Conservation (phyloP, 2,797 vertebrate species). For the Bradypus variegatus region DNA sequence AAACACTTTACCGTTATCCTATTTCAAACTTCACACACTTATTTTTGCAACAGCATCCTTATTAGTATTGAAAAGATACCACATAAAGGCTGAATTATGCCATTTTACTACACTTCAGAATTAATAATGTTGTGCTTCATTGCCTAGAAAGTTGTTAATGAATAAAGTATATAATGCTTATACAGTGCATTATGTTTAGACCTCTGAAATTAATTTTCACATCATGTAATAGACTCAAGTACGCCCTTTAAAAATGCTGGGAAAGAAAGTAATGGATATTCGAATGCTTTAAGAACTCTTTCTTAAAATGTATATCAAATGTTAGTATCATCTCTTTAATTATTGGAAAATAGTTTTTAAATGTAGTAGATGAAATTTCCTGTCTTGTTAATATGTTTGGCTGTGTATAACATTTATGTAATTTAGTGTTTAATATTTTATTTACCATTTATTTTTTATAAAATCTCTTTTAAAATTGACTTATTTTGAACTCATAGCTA, state of each 20-base stretch:
- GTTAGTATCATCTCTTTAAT: not conserved
- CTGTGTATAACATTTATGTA: not conserved
- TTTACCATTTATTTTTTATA: not conserved
- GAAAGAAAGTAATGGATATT: not conserved
- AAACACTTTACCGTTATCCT: not conserved
- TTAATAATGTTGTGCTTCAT: not conserved
- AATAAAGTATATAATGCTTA: slow-evolving; percentile 8
- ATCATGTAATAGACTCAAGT: not conserved
- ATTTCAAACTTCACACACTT: not conserved
- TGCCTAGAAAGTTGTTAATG: slow-evolving; percentile 15
- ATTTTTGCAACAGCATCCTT: not conserved
- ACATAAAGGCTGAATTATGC: not conserved
- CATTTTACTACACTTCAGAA: slow-evolving; percentile 27
- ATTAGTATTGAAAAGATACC: not conserved
- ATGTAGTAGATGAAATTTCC: slow-evolving; percentile 21
- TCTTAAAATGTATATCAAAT: not conserved
- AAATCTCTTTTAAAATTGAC: slow-evolving; percentile 15
- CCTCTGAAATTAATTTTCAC: slow-evolving; percentile 33
- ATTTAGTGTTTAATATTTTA: slow-evolving; percentile 45
- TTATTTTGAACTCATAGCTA: not conserved
- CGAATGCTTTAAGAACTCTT: not conserved
- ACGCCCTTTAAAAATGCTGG: not conserved
- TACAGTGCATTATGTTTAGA: slow-evolving; percentile 2
- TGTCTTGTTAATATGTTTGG: slow-evolving; percentile 31
- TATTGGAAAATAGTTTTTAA: slow-evolving; percentile 20